Evolutionary conservation across 2,888 invertebrate genomes (phyloP), one percentile per base, ranked within the genome.

Genomic region (Acheta domesticus): DNA sequence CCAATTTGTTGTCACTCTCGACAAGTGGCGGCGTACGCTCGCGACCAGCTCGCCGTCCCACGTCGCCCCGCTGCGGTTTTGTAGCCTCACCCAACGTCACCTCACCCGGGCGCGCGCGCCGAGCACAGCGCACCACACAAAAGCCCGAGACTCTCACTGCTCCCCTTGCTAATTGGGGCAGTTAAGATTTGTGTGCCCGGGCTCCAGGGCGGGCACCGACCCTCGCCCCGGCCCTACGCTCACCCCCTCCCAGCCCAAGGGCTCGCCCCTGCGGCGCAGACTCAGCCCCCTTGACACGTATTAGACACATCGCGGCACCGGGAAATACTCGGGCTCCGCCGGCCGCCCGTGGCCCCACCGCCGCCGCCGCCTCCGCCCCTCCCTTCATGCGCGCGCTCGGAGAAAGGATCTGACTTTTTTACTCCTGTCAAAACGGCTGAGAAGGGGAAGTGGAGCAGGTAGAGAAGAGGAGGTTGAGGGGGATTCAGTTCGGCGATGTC

Each of bases 371-470:
- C 50, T 3, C 50, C 19, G 2, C 50, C n/a, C 4, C 62, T 8
- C 16, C 62, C 62, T 3, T 62, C n/a, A n/a, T 19, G 62, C 62
- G 62, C 62, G 62, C 62, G 62, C n/a, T n/a, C n/a, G 62, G 62
- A 62, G 62, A 62, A 62, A 62, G 62, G 62, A 62, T 62, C 62
- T 62, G 62, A 62, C 62, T 62, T 62, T 62, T 62, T 62, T 62
- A 62, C n/a, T 62, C 62, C 62, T 62, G 62, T 62, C 62, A 62
- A 62, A 62, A 62, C 62, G 62, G 62, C n/a, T 62, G 62, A 62
- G 62, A 62, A 62, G 62, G 62, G 62, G 62, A 62, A 62, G 62
- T 62, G 62, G 62, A 62, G 62, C 62, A 62, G 62, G 62, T 62
- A 62, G 62, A 62, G 62, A 62, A 62, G n/a, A n/a, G n/a, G 62